A percentile compares a stretch with the other conserved stretches of the same genome.
These are phyloP conservation scores for Drosophila affinis DNA, from an alignment of 2,888 invertebrate genomes.

Conservation along the genomic window DNA sequence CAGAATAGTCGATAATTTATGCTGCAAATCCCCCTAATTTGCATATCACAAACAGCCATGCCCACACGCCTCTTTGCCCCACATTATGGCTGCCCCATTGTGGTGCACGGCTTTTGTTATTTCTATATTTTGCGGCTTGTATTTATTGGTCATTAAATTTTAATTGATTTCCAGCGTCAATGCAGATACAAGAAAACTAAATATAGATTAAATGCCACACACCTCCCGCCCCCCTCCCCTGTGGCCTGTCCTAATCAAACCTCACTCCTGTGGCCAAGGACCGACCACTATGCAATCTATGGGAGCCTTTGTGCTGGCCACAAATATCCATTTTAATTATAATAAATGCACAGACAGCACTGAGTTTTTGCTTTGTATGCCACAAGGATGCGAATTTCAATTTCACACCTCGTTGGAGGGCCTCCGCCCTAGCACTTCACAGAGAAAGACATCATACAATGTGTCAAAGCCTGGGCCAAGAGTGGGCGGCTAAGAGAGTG, in stretches of 20 bases:
- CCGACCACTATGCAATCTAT: conserved; percentile 21
- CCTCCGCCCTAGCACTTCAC: conserved; percentile 26
- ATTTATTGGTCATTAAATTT: conserved; percentile 58
- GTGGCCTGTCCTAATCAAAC: not conserved
- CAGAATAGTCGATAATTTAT: conserved; percentile 53
- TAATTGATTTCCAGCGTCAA: conserved; percentile 40
- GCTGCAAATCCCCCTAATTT: conserved; percentile 36
- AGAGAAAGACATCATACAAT: conserved; percentile 46
- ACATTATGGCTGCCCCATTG: not conserved
- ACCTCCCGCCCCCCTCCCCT: too few species aligned
- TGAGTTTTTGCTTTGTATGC: conserved; percentile 36
- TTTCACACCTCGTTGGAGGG: conserved; percentile 75
- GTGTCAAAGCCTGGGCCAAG: conserved; percentile 32
- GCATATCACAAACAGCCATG: conserved; percentile 40
- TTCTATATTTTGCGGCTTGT: conserved; percentile 21
- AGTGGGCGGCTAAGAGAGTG: conserved; percentile 9
- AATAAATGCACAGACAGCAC: conserved; percentile 26
- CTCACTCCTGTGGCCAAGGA: conserved; percentile 9
- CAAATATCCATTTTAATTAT: conserved; percentile 22
- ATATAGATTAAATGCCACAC: conserved; percentile 8
- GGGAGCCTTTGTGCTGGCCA: conserved; percentile 9
- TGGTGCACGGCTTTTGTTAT: conserved; percentile 25
- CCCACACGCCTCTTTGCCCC: too few species aligned
- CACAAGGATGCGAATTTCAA: conserved; percentile 61
- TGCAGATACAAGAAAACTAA: conserved; percentile 1